Evolutionary conservation across 2,888 invertebrate genomes (phyloP).

Genomic region (Rutpela maculata): DNA sequence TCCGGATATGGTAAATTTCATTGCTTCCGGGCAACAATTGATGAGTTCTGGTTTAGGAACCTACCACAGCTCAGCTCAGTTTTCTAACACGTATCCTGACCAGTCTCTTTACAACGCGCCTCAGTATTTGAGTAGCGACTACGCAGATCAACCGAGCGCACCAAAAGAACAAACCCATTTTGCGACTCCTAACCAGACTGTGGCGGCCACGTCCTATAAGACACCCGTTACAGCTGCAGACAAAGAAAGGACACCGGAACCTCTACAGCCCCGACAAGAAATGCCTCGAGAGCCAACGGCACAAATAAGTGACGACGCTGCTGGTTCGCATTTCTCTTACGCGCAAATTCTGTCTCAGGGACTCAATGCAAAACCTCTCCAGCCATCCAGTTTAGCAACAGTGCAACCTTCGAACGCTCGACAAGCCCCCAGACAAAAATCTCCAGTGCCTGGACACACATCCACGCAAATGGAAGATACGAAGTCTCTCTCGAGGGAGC

Average conservation of each 20-base stretch:
- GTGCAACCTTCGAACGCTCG: slow-evolving; percentile 61
- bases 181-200: background rate
- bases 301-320: slow-evolving; percentile 45
- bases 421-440: slow-evolving; percentile 65
- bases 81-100: slow-evolving; percentile 39
- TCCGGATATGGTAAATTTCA: slow-evolving; percentile 75
- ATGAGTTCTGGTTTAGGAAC: slow-evolving; percentile 75
- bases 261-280: slow-evolving; percentile 30
- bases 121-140: slow-evolving; percentile 35
- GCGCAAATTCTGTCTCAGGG: slow-evolving; percentile 84
- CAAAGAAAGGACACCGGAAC: slow-evolving; percentile 24
- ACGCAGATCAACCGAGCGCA: background rate
- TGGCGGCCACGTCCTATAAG: background rate
- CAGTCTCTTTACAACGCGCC: slow-evolving; percentile 28
- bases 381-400: slow-evolving; percentile 76
- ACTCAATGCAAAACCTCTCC: slow-evolving; percentile 74
- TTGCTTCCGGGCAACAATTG: slow-evolving; percentile 73
- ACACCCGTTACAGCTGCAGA: slow-evolving; percentile 4
- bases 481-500: slow-evolving; percentile 68
- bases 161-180: slow-evolving; percentile 11
- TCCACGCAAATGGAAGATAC: slow-evolving; percentile 67
- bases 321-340: slow-evolving; percentile 77
- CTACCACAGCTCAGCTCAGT: slow-evolving; percentile 68
- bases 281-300: slow-evolving; percentile 46
- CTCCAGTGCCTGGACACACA: slow-evolving; percentile 64